Percentiles rank a stretch among this genome's conserved stretches.
Evolutionary conservation across 2,113 vertebrate genomes (phyloP).

Genomic region (Phodopus roborovskii): DNA sequence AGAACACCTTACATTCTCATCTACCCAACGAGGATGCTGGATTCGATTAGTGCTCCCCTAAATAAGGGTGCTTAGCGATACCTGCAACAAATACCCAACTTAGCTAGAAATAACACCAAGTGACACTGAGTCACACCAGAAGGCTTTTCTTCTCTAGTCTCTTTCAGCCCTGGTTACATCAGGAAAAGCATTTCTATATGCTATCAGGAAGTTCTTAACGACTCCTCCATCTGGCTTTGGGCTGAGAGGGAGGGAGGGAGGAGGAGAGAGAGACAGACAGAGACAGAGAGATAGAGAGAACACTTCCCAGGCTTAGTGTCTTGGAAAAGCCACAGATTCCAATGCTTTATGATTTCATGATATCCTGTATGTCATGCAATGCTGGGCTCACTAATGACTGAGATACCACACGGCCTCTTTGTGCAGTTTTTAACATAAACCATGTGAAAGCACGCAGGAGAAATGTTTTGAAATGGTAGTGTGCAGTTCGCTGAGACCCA

Average conservation of each 20-base stretch:
- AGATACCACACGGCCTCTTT: not conserved
- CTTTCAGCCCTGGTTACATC: not conserved
- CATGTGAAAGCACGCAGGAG: not conserved
- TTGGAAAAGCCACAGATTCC: not conserved
- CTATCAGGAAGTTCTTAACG: not conserved
- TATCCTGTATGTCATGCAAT: not conserved
- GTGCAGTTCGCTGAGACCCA: not conserved
- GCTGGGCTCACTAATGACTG: not conserved
- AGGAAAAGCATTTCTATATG: not conserved
- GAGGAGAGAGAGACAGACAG: not conserved
- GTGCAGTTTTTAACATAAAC: not conserved
- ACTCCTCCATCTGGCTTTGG: not conserved
- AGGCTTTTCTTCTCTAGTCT: not conserved
- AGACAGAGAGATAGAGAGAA: not conserved
- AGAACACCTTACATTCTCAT: not conserved
- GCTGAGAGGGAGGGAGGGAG: not conserved
- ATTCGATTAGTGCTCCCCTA: not conserved
- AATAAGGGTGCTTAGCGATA: too few relatives aligned
- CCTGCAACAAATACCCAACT: not conserved
- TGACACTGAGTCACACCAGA: not conserved
- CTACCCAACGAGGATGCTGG: not conserved
- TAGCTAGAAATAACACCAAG: too few relatives aligned
- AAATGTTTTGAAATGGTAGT: not conserved
- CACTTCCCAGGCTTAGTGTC: not conserved
- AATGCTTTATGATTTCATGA: not conserved